Evolutionary conservation across 92 coral and sea anemone genomes (phyloP), one percentile per base, ranked within the genome.

Genomic region (Epizoanthus scotinus): DNA sequence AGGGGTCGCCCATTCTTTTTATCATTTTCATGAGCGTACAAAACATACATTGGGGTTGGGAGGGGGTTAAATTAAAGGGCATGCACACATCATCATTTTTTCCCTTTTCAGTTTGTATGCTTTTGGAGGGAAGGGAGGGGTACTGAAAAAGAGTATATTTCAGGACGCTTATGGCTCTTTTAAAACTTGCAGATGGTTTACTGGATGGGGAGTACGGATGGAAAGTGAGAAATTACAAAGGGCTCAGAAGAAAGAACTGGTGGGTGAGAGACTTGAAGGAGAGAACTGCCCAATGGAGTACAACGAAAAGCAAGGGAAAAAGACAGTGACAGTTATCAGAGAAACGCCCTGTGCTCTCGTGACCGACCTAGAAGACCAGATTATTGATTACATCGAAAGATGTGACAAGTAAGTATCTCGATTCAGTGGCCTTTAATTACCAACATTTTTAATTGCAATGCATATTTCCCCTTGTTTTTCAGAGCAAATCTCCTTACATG

Each of bases 331-430:
- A 0, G 24, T 67, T 22, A 64, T 80, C 22, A 80, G 14, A 25
- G 58, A 24, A 10, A 80, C 84, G 8, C 84, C 77, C 18, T 80
- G 77, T 80, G 77, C 77, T 19, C 68, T 20, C 44, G 77, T 65
- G 50, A 59, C 20, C 27, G 72, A 79, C 54, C 61, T 63, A 8
- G 21, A 34, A 55, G 84, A 53, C 8, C 73, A 79, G 2, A 20
- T 79, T 6, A 63, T 49, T 31, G 73, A 64, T 4, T 79, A 31
- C 38, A 31, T 79, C 0, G 84, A 79, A 17, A 34, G 34, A 26
- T 62, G 56, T 79, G 34, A 21, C 59, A 79, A 64, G 74, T 79
- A 6, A 20, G 73, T 63, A 22, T 29, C n/a, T 19, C 36, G 22
- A 17, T 27, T 78, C 27, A 13, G 25, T 6, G 49, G 49, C 6